Base-by-base conservation (phyloP, 2,888 invertebrate species). In the Syrphus vitripennis region DNA sequence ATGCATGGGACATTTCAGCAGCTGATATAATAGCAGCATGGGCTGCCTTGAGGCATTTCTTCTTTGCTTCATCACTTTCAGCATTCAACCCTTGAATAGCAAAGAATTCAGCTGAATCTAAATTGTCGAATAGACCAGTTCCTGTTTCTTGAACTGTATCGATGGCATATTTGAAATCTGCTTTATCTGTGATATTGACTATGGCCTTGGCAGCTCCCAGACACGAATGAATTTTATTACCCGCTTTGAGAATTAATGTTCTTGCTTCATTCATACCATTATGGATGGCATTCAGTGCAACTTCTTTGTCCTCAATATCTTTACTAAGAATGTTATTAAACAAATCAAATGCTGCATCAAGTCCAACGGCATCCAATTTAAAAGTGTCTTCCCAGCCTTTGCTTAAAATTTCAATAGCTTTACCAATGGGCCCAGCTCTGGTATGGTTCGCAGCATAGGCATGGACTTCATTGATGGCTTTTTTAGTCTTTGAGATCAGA, bases 361-460 rank as follows among this genome's bases (percentile, higher is more conserved):
- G 6, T 14, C 14, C 45, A 29, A 14, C 12, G 5, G 29, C 42
- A 16, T 19, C 4, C 14, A 65, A 4, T 21, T 45, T 65, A 3
- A 65, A 2, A 12, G 65, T 31, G 0, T 10, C 4, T 45, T 31
- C 29, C 29, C 4, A 31, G 29, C 65, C 65, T 2, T 45, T 6
- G 6, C 0, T 14, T 0, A 65, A 19, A 4, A 42, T 9, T 6
- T 19, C 0, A 4, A 19, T 45, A 4, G 29, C 12, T 14, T 42
- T 4, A 31, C 29, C 29, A 7, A 31, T 5, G 0, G 14, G 12
- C 31, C 65, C 65, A 19, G 7, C 0, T 14, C 2, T 19, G 5
- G 3, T 2, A 19, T 31, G 19, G 0, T 14, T 0, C 2, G 1
- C 2, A 31, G 45, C 29, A 9, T 2, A 19, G 0, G 0, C 4